Evolutionary conservation across 2,797 vertebrate genomes (phyloP), one percentile per base, ranked within the genome.

Genomic region (Anabas testudineus): DNA sequence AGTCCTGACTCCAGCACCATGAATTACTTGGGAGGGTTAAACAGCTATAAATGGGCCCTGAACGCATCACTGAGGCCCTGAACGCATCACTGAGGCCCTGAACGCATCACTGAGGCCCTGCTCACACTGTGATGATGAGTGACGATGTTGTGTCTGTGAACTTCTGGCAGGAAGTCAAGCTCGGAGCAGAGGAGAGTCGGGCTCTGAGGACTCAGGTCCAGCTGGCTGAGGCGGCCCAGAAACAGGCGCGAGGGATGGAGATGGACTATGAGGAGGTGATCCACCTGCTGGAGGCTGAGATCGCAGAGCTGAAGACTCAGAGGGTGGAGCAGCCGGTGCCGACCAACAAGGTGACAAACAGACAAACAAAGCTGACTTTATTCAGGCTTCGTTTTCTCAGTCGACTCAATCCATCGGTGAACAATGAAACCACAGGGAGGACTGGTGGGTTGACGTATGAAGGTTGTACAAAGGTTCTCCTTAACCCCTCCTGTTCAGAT

Each of bases 181-280:
- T 93, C 2, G 93, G 94, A 0, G 88, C 90, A 1, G 97, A 98
- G 78, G 96, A 98, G 91, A 89, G 92, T 0, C 91, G 92, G 64
- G 90, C 93, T 5, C 88, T 99, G 52, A 80, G 95, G 55, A 93
- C 92, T 2, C 93, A 94, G 54, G 88, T 97, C 55, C 96, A 98
- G 76, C 91, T 95, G 21, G 96, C 96, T 0, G 96, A 98, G 81
- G 95, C 93, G 0, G 97, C 95, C 0, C 96, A 98, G 74, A 95
- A 91, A 39, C 96, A 99, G 90, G 94, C 96, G 0, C 83, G 85
- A 0, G 95, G 96, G 0, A 96, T 99, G 95, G 97, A 99, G 90
- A 94, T 95, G 95, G 97, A 99, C 95, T 98, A 98, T 0, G 97
- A 99, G 74, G 97, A 98, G 88, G 96, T 98, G 55, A 95, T 99